A percentile compares a stretch with the other conserved stretches of the same genome.
Conservation (phyloP, 1,140 invertebrate species). For the Alviniconcha marisindica region DNA sequence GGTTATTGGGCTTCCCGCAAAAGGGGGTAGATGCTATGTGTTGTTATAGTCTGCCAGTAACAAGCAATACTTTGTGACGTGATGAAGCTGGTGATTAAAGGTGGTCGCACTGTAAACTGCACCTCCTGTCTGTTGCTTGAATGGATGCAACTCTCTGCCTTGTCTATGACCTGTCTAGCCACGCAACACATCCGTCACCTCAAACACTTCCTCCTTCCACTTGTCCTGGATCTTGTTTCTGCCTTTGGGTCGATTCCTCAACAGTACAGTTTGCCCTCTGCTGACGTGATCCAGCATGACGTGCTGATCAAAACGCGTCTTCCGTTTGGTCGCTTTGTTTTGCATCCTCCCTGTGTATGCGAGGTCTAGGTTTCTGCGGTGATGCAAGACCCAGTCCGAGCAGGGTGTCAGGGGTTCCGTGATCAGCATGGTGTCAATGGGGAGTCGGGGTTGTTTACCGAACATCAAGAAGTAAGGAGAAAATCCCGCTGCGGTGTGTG, state of each 20-base stretch:
- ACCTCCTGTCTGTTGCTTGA: no score
- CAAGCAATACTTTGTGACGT: no score
- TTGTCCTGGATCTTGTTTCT: constrained; percentile 42
- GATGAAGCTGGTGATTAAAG: no score
- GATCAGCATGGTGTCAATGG: neutral
- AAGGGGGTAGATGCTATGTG: no score
- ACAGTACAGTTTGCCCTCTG: constrained; percentile 14
- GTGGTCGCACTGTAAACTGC: no score
- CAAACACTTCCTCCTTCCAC: no score
- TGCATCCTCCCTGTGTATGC: neutral
- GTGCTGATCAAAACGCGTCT: no score
- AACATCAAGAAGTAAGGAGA: constrained; percentile 19
- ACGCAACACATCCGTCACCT: no score
- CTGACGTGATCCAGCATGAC: neutral
- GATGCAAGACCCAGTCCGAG: neutral
- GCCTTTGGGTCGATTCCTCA: constrained; percentile 24
- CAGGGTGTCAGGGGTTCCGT: neutral
- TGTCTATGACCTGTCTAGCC: no score
- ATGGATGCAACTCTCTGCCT: no score
- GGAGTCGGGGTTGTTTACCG: neutral
- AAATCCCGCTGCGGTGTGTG: constrained; percentile 12
- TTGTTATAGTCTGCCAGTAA: no score
- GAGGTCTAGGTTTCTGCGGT: neutral
- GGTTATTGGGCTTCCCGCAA: no score
- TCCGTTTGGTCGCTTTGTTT: neutral